Percentiles rank a stretch among this genome's conserved stretches.
Evolutionary conservation across 2,888 invertebrate species (phyloP).

Genomic region (Pachydiplax longipennis): DNA sequence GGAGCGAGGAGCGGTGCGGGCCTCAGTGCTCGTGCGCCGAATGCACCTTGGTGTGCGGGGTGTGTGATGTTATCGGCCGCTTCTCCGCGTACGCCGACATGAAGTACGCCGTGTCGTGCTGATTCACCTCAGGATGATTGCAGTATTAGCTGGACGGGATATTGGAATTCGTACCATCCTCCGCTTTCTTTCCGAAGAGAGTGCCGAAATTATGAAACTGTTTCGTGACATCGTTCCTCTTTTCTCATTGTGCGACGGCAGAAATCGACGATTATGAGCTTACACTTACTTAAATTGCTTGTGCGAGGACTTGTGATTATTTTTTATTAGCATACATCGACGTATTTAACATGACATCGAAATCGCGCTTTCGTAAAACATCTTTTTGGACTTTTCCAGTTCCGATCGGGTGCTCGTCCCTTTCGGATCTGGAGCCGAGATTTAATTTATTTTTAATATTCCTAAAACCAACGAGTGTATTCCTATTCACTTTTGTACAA

Average conservation of each 20-base stretch:
- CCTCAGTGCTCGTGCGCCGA: background rate
- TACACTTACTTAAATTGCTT: background rate
- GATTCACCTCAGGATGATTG: background rate
- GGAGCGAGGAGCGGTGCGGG: background rate
- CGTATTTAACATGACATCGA: background rate
- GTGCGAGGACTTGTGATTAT: conserved; percentile 24
- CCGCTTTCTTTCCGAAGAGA: background rate
- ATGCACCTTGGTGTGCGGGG: background rate
- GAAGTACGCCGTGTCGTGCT: background rate
- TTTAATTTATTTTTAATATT: conserved; percentile 28
- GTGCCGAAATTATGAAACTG: too few species aligned
- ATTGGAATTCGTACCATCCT: too few species aligned
- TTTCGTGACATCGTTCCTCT: background rate
- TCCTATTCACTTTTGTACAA: conserved; percentile 10
- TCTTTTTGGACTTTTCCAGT: background rate
- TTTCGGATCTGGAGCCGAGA: background rate
- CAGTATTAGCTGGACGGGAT: background rate
- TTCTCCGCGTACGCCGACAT: conserved; percentile 6
- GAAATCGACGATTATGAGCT: background rate
- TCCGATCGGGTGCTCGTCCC: background rate
- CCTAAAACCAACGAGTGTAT: background rate
- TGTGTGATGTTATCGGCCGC: background rate
- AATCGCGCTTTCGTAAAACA: background rate
- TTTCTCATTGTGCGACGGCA: background rate
- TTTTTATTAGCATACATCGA: conserved; percentile 8